Evolutionary conservation across 1,140 invertebrate species (phyloP).

Genomic region (Drosophila santomea): DNA sequence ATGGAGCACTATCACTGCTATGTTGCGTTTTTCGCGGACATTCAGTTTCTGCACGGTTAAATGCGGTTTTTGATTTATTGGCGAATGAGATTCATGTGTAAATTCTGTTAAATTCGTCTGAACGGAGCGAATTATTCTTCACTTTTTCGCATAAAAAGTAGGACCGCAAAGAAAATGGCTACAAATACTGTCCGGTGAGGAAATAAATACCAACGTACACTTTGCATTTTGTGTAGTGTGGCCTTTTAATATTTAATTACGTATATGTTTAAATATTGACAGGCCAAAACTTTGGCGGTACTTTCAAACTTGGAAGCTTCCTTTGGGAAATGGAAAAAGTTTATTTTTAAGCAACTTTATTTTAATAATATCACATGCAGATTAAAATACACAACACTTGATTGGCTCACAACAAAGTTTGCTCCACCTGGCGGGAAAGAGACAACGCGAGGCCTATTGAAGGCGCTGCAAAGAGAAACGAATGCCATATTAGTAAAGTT

Average conservation of each 20-base stretch:
- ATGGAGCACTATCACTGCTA: slow-evolving; percentile 35
- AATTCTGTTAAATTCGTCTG: slow-evolving; percentile 44
- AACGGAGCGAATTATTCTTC: slow-evolving; percentile 40
- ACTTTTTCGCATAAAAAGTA: slow-evolving; percentile 63
- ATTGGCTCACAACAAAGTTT: slow-evolving; percentile 38
- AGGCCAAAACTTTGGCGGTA: too few relatives aligned
- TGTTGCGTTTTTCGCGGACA: not conserved
- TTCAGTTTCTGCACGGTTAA: slow-evolving; percentile 21
- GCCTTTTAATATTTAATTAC: too few relatives aligned
- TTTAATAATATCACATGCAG: slow-evolving; percentile 71
- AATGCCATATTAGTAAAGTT: not conserved
- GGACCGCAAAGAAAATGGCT: too few relatives aligned
- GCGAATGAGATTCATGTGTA: slow-evolving; percentile 64
- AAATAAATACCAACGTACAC: too few relatives aligned
- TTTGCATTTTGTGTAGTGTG: too few relatives aligned
- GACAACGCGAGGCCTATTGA: slow-evolving; percentile 36
- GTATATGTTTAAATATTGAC: too few relatives aligned
- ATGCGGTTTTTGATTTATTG: slow-evolving; percentile 39
- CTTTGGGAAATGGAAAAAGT: not conserved
- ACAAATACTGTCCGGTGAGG: too few relatives aligned
- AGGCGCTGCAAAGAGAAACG: slow-evolving; percentile 62
- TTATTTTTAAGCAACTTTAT: slow-evolving; percentile 55
- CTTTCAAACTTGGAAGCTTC: too few relatives aligned
- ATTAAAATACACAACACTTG: slow-evolving; percentile 45
- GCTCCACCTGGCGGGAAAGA: not conserved